Conservation (phyloP, 2,113 vertebrate species). For the Sorex araneus region DNA sequence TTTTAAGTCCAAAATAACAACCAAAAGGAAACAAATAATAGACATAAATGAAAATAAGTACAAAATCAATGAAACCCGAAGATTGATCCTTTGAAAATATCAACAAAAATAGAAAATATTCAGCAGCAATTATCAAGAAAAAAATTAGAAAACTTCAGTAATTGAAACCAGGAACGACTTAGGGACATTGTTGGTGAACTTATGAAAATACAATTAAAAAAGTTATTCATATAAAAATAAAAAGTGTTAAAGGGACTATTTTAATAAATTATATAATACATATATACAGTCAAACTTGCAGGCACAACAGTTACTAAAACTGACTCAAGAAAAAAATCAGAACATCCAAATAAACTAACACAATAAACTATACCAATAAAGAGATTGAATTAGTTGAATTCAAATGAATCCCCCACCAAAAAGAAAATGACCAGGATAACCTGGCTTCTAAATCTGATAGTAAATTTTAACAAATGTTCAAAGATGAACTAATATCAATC, state of each 20-base stretch:
- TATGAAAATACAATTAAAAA: not conserved
- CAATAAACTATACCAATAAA: slow-evolving; percentile 37
- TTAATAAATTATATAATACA: not conserved
- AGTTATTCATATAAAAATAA: slow-evolving; percentile 5
- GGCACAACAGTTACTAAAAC: not conserved
- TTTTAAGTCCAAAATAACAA: not conserved
- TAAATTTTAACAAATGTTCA: slow-evolving; percentile 45
- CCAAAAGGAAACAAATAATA: not conserved
- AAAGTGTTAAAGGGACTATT: not conserved
- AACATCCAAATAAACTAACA: not conserved
- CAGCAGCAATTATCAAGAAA: not conserved
- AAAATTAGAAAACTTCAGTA: not conserved
- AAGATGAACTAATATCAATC: slow-evolving; percentile 8
- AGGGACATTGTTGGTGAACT: not conserved
- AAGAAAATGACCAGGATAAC: slow-evolving; percentile 7
- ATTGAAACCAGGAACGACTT: not conserved
- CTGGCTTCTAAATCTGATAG: not conserved
- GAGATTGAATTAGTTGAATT: slow-evolving; percentile 5
- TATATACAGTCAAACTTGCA: no score
- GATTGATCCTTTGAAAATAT: slow-evolving; percentile 11
- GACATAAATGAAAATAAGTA: not conserved
- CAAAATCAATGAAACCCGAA: slow-evolving; percentile 14
- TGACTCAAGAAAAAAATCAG: slow-evolving; percentile 2
- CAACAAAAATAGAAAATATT: not conserved
- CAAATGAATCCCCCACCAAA: not conserved